Percentiles rank a stretch among this genome's conserved stretches.
Evolutionary conservation across 2,113 vertebrate species (phyloP).

Genomic region (Rhombomys opimus): DNA sequence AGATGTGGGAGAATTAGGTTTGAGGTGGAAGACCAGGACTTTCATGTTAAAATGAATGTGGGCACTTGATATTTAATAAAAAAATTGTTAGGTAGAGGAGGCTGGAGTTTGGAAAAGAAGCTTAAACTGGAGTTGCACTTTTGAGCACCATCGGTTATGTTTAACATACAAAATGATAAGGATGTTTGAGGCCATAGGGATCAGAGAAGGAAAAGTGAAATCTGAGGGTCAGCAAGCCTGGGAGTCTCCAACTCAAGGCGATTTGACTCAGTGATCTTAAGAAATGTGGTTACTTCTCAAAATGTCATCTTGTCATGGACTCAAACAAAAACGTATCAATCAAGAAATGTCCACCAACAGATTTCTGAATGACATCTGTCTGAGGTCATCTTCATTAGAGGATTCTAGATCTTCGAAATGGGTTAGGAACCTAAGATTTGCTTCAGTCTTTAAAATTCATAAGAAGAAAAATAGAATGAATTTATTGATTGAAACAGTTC

Average conservation of each 20-base stretch:
- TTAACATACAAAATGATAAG: background rate
- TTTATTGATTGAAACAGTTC: background rate
- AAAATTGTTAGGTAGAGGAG: background rate
- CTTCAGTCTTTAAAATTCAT: conserved; percentile 1
- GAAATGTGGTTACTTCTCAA: background rate
- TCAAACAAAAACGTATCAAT: background rate
- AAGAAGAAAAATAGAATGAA: background rate
- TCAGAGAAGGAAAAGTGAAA: background rate
- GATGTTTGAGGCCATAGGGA: background rate
- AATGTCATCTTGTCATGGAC: background rate
- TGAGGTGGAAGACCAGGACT: background rate
- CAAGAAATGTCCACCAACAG: background rate
- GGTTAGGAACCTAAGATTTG: background rate
- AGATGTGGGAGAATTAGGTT: background rate
- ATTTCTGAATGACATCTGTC: background rate
- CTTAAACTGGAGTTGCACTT: background rate
- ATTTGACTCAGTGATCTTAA: background rate
- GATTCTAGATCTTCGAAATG: conserved; percentile 6
- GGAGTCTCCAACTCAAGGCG: background rate
- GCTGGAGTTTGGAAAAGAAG: background rate
- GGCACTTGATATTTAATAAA: background rate
- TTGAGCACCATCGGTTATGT: background rate
- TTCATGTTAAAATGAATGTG: background rate
- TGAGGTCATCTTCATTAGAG: background rate
- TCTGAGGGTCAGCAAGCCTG: background rate